These are phyloP conservation scores for Thalpophila matura DNA, from an alignment of 2,888 invertebrate genomes.

Conservation along the genomic window DNA sequence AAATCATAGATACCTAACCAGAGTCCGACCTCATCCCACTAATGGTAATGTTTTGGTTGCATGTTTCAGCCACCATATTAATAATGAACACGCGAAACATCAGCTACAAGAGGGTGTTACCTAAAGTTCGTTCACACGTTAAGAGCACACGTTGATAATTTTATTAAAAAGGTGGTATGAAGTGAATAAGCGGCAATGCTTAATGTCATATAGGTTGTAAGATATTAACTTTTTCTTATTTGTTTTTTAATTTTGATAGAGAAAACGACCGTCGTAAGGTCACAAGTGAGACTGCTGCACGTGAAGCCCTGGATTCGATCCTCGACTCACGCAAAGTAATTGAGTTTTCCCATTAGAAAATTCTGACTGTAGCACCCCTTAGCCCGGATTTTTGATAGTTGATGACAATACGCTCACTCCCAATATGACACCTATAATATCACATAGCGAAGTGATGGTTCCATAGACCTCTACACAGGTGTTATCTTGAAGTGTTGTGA, in stretches of 20 bases:
- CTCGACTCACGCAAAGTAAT: too few species aligned
- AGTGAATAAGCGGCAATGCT: not conserved
- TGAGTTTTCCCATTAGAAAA: too few species aligned
- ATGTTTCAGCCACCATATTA: slow-evolving; percentile 67
- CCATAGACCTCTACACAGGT: too few species aligned
- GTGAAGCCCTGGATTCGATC: too few species aligned
- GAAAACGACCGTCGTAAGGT: too few species aligned
- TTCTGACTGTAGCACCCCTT: too few species aligned
- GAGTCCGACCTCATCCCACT: slow-evolving; percentile 62
- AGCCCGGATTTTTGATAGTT: too few species aligned
- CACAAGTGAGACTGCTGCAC: too few species aligned
- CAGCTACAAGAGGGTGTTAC: slow-evolving; percentile 43
- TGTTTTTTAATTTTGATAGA: not conserved
- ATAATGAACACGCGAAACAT: slow-evolving; percentile 69
- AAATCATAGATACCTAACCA: slow-evolving; percentile 55
- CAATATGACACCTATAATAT: too few species aligned
- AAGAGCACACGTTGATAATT: slow-evolving; percentile 22
- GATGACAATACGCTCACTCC: too few species aligned
- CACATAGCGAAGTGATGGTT: too few species aligned
- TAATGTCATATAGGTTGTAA: not conserved
- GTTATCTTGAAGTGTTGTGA: too few species aligned
- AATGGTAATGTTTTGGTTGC: slow-evolving; percentile 71
- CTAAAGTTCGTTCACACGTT: slow-evolving; percentile 62
- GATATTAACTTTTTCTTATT: not conserved
- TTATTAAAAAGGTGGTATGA: slow-evolving; percentile 26